Percentiles rank a stretch among this genome's conserved stretches.
Evolutionary conservation across 2,797 vertebrate genomes (phyloP).

Genomic region (Mus caroli): DNA sequence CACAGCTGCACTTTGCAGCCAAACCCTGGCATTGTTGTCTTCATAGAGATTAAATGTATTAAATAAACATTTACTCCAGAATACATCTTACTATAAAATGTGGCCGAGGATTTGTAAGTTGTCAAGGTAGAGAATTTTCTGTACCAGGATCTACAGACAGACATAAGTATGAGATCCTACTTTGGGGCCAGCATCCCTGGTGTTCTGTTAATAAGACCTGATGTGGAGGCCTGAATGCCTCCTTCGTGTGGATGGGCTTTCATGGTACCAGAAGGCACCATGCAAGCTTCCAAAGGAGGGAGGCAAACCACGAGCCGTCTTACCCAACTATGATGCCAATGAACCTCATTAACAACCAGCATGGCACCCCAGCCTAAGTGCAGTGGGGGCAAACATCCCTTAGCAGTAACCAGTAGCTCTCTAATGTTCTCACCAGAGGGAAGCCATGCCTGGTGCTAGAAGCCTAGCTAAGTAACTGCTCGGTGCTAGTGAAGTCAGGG

Average conservation of each 20-base stretch:
- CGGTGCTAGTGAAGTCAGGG: not conserved
- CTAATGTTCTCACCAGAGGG: not conserved
- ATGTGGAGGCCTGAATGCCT: not conserved
- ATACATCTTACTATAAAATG: not conserved
- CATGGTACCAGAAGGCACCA: not conserved
- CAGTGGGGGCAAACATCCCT: not conserved
- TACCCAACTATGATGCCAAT: not conserved
- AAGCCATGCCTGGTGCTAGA: not conserved
- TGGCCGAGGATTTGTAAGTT: not conserved
- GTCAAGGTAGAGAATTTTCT: not conserved
- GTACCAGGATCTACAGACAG: not conserved
- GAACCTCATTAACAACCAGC: too few relatives aligned
- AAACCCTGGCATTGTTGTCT: not conserved
- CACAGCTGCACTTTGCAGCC: not conserved
- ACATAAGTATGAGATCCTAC: not conserved
- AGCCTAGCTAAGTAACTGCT: not conserved
- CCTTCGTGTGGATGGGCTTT: not conserved
- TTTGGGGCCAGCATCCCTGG: not conserved
- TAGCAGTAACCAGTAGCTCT: not conserved
- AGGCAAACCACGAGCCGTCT: not conserved
- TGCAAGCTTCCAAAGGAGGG: not conserved
- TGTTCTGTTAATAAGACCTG: not conserved
- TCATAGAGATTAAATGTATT: not conserved
- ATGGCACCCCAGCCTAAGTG: not conserved
- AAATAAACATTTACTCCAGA: constrained; percentile 38